Evolutionary conservation across 2,113 vertebrate genomes (phyloP), one percentile per base, ranked within the genome.

Genomic region (Elachura formosa): DNA sequence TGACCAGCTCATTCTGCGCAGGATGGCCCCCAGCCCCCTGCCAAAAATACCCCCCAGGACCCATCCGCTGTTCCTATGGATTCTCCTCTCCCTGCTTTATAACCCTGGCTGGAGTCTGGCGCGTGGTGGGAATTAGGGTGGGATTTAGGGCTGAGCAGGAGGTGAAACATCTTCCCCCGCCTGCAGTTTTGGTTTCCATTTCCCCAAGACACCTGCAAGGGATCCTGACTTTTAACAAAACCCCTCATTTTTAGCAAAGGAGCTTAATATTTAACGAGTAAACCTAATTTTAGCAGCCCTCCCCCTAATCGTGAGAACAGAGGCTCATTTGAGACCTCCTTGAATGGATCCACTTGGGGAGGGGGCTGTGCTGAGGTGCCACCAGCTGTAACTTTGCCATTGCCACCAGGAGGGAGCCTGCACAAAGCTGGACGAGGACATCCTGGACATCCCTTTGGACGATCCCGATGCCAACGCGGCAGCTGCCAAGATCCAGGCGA

Each of bases 401-500:
- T 46, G 40, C 20, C 13, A 2, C 48, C 5, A 99, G 99, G 99
- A 99, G 95, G 99, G 98, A 77, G 97, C 97, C 85, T 99, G 99
- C 98, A 98, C 97, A 92, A 98, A 99, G 78, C 99, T 99, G 79
- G 98, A 99, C 36, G 99, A 99, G 89, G 99, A 99, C 97, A 99
- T 99, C 96, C 98, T 99, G 98, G 99, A 99, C 98, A 99, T 99
- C 96, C 99, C 99, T 3, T 96, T 99, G 97, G 99, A 99, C 55
- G 99, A 99, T 77, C 99, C 99, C 0, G 99, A 99, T 55, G 99
- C 99, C 96, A 99, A 99, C 82, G 99, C 99, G 26, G 99, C 99
- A 1, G 99, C 99, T 1, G 99, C 99, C 97, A 99, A 99, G 97
- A 99, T 99, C 97, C 99, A 99, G 97, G 99, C 99, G 6, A 99